Percentiles rank a stretch among this genome's conserved stretches.
Evolutionary conservation across 2,113 vertebrate genomes (phyloP).

Genomic region (Grus americana): DNA sequence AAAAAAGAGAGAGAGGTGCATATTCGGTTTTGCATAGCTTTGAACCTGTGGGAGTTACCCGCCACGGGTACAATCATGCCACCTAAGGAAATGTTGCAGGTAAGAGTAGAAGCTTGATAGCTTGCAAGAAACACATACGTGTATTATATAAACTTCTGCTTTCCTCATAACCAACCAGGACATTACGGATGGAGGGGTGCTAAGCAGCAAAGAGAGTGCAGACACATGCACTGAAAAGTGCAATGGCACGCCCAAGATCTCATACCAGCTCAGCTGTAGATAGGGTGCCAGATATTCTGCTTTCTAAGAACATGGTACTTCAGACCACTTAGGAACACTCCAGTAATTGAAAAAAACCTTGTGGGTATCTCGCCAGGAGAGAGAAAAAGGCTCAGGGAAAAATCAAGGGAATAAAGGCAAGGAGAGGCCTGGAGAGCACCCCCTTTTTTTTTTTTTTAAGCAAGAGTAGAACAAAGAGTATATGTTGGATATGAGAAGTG

Average conservation of each 20-base stretch:
- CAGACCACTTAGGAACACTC: neutral
- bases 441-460: no score
- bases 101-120: neutral
- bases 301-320: neutral
- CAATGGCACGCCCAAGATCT: neutral
- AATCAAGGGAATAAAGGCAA: neutral
- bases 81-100: neutral
- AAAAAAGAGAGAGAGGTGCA: rapidly evolving
- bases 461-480: neutral
- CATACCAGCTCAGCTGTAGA: neutral
- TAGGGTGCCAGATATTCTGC: neutral
- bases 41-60: neutral
- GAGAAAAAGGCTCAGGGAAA: neutral
- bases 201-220: neutral
- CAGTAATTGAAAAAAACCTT: neutral
- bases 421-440: neutral
- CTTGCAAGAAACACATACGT: neutral
- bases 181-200: neutral
- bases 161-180: neutral
- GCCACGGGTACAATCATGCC: rapidly evolving
- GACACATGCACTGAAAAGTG: neutral
- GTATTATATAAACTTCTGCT: neutral
- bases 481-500: neutral
- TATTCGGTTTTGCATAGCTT: neutral
- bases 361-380: neutral